Base-by-base conservation (phyloP, 2,113 vertebrate genomes). In the Vidua chalybeata region DNA sequence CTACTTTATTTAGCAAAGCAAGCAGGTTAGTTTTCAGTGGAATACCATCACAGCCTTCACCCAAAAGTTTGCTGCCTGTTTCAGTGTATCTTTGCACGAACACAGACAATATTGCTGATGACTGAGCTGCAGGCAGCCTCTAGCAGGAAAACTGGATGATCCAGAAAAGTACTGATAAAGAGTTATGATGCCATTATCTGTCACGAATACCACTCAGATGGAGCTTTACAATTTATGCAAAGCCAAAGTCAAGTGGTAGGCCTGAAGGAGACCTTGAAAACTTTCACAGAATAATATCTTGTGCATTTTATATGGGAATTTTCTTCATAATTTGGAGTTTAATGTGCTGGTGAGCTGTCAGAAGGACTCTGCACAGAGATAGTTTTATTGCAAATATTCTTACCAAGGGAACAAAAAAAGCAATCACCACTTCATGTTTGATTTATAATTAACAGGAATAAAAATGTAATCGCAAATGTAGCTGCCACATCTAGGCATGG, bases 361-460 rank as follows among this genome's bases (percentile, higher is more conserved):
- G 69, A 75, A 37, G 33, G 41, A 71, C 49, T 69, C 43, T 69
- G 58, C 54, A 35, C 33, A 89, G 63, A 67, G 66, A 73, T 41
- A 48, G 37, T 54, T 95, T 94, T 79, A 56, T 56, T 79, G 62
- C 13, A 77, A 89, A 81, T 84, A 82, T n/a, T 86, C 51, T 82
- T 85, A 41, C 46, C 66, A 67, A 90, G 51, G 39, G 51, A 73
- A 84, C 48, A 72, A 87, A 77, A 63, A 28, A 33, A n/a, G 18
- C 45, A 84, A 73, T 83, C 41, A 93, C 21, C 33, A 24, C 28
- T 75, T 15, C 18, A 39, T 52, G 58, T 41, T 88, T 95, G 77
- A 93, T 96, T 93, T 92, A 89, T 90, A 91, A 96, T 94, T 95
- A 95, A 78, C 37, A 87, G 64, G 20, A 89, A 76, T 93, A 95